phyloP scores from a whole-genome alignment of 2,113 vertebrate species.

The Trachemys scripta region DNA sequence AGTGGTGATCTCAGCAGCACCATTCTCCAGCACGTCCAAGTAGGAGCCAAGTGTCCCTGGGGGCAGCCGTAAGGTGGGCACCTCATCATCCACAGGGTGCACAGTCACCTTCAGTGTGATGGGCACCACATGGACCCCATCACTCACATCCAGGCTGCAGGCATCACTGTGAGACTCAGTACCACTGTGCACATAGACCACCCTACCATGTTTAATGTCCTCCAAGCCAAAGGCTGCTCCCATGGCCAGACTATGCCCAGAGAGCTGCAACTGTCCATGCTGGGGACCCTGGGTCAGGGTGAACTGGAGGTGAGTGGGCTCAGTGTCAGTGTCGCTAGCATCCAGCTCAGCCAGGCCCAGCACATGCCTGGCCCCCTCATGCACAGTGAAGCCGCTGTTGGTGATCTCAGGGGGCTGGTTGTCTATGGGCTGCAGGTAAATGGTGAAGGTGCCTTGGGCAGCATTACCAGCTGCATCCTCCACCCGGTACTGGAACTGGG shows the following conservation, averaged over 20 bases:
- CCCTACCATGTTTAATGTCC: constrained; percentile 86
- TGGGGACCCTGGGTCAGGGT: constrained; percentile 87
- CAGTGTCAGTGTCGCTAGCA: constrained; percentile 90
- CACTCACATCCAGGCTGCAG: constrained; percentile 91
- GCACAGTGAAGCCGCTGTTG: constrained; percentile 90
- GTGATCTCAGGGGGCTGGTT: constrained; percentile 94
- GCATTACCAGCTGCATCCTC: constrained; percentile 89
- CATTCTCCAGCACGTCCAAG: constrained; percentile 92
- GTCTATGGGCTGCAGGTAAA: constrained; percentile 93
- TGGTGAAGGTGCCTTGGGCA: constrained; percentile 85
- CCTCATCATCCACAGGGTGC: constrained; percentile 86
- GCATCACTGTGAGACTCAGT: constrained; percentile 85
- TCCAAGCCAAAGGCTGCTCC: constrained; percentile 86
- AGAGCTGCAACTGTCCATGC: constrained; percentile 86
- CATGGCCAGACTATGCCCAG: constrained; percentile 81
- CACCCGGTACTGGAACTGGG: constrained; percentile 92
- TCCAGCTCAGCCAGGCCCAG: constrained; percentile 86
- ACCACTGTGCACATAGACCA: constrained; percentile 89
- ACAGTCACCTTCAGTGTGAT: constrained; percentile 89
- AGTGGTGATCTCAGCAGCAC: constrained; percentile 91
- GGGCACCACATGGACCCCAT: constrained; percentile 90
- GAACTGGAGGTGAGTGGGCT: constrained; percentile 85
- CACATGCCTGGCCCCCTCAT: constrained; percentile 86
- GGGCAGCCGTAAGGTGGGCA: constrained; percentile 83
- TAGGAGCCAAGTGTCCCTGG: constrained; percentile 90